These are phyloP conservation scores for Drosophila mauritiana DNA, from an alignment of 1,140 invertebrate genomes.

Conservation along the genomic window DNA sequence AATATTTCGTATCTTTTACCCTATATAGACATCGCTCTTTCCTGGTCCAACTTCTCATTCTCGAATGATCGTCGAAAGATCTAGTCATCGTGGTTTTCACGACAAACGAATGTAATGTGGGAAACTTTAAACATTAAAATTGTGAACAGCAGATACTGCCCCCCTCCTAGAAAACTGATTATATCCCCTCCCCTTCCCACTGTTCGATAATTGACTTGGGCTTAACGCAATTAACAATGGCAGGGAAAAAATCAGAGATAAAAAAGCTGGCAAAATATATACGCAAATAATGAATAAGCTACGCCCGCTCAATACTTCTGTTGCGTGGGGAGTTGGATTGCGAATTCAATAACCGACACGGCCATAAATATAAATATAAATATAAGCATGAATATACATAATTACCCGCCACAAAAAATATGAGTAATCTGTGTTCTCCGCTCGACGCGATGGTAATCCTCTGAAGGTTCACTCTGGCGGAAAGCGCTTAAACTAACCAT, in stretches of 20 bases:
- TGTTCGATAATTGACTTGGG: slow-evolving; percentile 67
- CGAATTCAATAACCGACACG: slow-evolving; percentile 32
- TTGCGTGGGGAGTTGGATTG: slow-evolving; percentile 9
- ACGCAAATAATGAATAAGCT: slow-evolving; percentile 40
- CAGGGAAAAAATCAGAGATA: slow-evolving; percentile 40
- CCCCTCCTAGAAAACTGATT: not conserved
- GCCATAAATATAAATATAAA: slow-evolving; percentile 14
- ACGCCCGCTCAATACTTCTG: not conserved
- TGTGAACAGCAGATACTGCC: slow-evolving; percentile 1
- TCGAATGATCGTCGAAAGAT: not conserved
- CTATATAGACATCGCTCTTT: not conserved
- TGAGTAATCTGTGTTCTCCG: slow-evolving; percentile 6
- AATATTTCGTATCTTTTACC: not conserved
- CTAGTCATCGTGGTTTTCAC: slow-evolving; percentile 22
- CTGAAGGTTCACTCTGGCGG: slow-evolving; percentile 43
- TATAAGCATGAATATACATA: slow-evolving; percentile 13
- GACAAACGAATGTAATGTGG: slow-evolving; percentile 3
- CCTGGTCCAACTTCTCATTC: too few species aligned
- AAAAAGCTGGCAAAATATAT: slow-evolving; percentile 20
- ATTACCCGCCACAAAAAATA: slow-evolving; percentile 5
- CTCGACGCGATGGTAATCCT: slow-evolving; percentile 16
- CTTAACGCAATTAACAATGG: slow-evolving; percentile 72
- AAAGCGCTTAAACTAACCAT: slow-evolving; percentile 44
- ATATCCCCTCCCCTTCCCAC: not conserved
- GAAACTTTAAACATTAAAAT: slow-evolving; percentile 24